Evolutionary conservation across 2,113 vertebrate genomes (phyloP), one percentile per base, ranked within the genome.

Genomic region (Phylloscopus whistleri): DNA sequence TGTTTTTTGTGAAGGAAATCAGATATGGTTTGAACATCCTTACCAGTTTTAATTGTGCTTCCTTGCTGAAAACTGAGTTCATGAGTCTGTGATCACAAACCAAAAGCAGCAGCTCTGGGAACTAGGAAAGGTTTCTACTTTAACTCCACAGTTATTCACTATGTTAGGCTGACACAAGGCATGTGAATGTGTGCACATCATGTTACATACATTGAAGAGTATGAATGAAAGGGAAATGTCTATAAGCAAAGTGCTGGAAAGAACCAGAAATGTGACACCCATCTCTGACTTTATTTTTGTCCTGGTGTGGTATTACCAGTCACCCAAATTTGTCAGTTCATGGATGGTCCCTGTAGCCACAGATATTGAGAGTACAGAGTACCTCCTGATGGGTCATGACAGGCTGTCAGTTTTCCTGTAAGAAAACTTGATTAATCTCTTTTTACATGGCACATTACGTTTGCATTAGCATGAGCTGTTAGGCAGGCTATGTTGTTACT

Each of bases 351-450:
- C 79, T 66, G 49, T 19, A 26, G 95, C 84, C 94, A 82, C 19
- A 75, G 93, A 86, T 89, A 66, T 1, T 31, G 49, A 91, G 68
- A 91, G 88, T n/a, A 83, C 72, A 70, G 77, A 79, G 68, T 89
- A 77, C 27, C 60, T 96, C 62, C 52, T 87, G 89, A 72, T 93
- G 62, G 93, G 44, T 73, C 76, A 52, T 10, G 51, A 89, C 80
- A 89, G 69, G 35, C 76, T 90, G 94, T 90, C 87, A 80, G 68
- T 94, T 96, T 89, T 87, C 95, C 91, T 83, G 77, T 23, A 93
- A 68, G 93, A 91, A 95, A 90, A 79, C 84, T 90, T 84, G 74
- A 96, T 95, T 96, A 94, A 97, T 96, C 90, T 96, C 75, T 90
- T 97, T 87, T 92, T 94, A 30, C 85, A 63, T 91, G 91, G 89